These are phyloP conservation scores for Heliconius hewitsoni DNA, from an alignment of 1,140 invertebrate species.

Conservation along the genomic window DNA sequence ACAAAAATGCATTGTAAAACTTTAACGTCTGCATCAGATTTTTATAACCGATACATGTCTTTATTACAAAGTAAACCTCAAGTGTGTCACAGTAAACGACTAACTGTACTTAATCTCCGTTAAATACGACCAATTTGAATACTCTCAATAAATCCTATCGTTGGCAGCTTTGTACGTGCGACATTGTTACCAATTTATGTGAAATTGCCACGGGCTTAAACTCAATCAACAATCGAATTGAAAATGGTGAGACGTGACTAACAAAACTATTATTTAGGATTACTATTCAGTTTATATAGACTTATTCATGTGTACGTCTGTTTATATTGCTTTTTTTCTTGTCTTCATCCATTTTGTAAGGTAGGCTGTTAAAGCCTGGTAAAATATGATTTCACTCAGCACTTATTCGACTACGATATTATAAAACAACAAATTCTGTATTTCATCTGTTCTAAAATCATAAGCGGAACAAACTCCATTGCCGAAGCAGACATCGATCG, in stretches of 20 bases:
- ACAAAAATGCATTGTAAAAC: constrained; percentile 21
- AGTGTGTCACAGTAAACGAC: constrained; percentile 33
- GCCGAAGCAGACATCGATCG: not conserved
- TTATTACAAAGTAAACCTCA: constrained; percentile 33
- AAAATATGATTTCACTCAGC: not conserved
- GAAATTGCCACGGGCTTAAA: constrained; percentile 35
- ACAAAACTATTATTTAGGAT: constrained; percentile 7
- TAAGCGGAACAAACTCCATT: not conserved
- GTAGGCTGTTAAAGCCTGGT: not conserved
- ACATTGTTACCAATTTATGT: constrained; percentile 39
- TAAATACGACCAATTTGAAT: constrained; percentile 41
- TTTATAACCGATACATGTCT: constrained; percentile 25
- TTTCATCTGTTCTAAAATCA: not conserved
- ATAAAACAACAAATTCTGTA: not conserved
- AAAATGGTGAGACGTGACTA: constrained; percentile 34
- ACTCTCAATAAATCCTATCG: constrained; percentile 35
- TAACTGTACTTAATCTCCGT: constrained; percentile 41
- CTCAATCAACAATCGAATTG: constrained; percentile 35
- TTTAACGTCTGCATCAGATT: constrained; percentile 27
- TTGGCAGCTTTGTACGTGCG: constrained; percentile 35
- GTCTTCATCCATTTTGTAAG: not conserved
- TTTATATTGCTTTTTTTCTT: not conserved
- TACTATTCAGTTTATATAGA: constrained; percentile 7
- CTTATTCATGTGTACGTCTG: not conserved
- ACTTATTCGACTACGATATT: not conserved